Percentiles rank a stretch among this genome's conserved stretches.
phyloP scores from a whole-genome alignment of 2,888 invertebrate genomes.

The Heliconius charithonia region DNA sequence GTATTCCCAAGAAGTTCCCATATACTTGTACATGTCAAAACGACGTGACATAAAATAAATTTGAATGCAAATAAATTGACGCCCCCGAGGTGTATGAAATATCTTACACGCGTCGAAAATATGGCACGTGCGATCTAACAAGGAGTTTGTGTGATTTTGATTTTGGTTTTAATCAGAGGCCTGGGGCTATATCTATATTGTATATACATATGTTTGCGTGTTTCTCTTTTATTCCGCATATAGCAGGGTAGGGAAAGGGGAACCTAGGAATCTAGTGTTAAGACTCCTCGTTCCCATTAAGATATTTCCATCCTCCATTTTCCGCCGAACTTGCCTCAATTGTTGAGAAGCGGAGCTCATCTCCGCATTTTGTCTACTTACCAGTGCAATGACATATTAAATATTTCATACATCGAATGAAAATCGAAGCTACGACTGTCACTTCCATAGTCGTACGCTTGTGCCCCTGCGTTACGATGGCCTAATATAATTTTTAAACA shows the following conservation, averaged over 20 bases:
- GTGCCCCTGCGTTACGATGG: not conserved
- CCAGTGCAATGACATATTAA: not conserved
- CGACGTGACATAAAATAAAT: conserved; percentile 54
- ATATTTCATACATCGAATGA: not conserved
- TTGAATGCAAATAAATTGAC: conserved; percentile 59
- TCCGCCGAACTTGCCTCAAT: not conserved
- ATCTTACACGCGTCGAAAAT: conserved; percentile 54
- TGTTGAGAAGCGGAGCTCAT: not conserved
- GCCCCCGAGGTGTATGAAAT: conserved; percentile 54
- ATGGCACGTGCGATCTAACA: conserved; percentile 60
- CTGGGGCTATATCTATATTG: not conserved
- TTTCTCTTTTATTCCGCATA: not conserved
- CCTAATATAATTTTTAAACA: not conserved
- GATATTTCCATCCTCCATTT: not conserved
- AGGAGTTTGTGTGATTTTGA: conserved; percentile 33
- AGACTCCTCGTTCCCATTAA: not conserved
- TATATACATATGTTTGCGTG: not conserved
- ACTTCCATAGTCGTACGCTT: not conserved
- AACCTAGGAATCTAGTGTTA: not conserved
- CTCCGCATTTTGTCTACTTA: not conserved
- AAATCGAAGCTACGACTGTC: not conserved
- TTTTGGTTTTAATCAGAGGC: conserved; percentile 29
- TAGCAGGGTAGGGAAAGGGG: not conserved
- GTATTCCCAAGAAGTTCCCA: conserved; percentile 33
- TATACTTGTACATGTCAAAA: conserved; percentile 41